Conservation (phyloP, 2,797 vertebrate genomes). For the Apogon talboti region DNA sequence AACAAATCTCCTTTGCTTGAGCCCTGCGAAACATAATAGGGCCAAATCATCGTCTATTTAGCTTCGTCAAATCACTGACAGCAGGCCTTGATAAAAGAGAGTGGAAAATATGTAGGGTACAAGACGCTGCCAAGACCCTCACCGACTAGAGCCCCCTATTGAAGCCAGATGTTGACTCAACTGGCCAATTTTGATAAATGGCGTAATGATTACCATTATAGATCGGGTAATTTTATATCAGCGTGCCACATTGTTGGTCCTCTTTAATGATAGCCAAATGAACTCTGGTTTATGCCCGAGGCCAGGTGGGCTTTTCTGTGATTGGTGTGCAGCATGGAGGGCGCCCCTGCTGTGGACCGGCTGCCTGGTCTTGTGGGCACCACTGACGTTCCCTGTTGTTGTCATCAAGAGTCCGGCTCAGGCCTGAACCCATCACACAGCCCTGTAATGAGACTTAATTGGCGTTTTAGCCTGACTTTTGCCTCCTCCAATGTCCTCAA, state of each 20-base stretch:
- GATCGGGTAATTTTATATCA: constrained; percentile 83
- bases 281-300: constrained; percentile 65
- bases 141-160: constrained; percentile 80
- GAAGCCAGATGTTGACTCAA: constrained; percentile 89
- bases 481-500: constrained; percentile 67
- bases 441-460: constrained; percentile 74
- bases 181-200: constrained; percentile 88
- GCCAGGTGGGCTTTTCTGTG: constrained; percentile 78
- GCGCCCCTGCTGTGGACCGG: constrained; percentile 28
- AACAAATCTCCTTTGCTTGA: constrained; percentile 75
- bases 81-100: constrained; percentile 82
- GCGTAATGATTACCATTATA: constrained; percentile 83
- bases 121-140: constrained; percentile 84
- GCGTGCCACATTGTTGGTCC: constrained; percentile 74
- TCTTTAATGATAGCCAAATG: constrained; percentile 81
- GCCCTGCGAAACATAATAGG: constrained; percentile 80
- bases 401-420: constrained; percentile 66
- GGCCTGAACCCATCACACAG: constrained; percentile 56
- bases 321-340: constrained; percentile 41
- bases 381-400: constrained; percentile 34
- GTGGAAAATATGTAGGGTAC: constrained; percentile 85
- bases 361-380: constrained; percentile 46
- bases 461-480: constrained; percentile 67
- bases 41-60: constrained; percentile 85
- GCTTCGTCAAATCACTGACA: constrained; percentile 87